Percentiles rank a stretch among this genome's conserved stretches.
phyloP scores from a whole-genome alignment of 1,140 invertebrate genomes.

The Oryctes rhinoceros region DNA sequence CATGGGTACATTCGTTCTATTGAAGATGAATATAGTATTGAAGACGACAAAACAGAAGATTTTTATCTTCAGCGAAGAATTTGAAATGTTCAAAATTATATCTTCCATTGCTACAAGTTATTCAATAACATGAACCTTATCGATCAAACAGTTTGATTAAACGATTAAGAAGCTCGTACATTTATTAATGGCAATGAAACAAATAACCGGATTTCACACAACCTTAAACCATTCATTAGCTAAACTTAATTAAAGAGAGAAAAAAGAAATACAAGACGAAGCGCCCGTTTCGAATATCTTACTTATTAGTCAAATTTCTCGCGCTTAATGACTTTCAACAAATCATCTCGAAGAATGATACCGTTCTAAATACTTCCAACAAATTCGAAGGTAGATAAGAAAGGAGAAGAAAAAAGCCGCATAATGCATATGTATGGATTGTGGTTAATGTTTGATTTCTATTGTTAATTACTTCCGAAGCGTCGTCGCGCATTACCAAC shows the following conservation, averaged over 20 bases:
- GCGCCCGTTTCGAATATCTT: neutral
- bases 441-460: neutral
- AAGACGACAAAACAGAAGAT: too few species aligned
- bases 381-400: neutral
- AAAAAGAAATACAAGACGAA: too few species aligned
- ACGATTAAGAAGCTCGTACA: too few species aligned
- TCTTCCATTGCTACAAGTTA: too few species aligned
- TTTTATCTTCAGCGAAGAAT: too few species aligned
- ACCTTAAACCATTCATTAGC: neutral
- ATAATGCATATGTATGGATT: neutral
- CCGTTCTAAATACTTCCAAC: neutral
- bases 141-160: too few species aligned
- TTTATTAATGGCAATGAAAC: too few species aligned
- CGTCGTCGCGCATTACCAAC: neutral
- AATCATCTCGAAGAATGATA: neutral
- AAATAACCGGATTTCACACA: neutral
- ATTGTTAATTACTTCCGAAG: constrained; percentile 12
- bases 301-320: neutral
- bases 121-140: too few species aligned
- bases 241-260: neutral
- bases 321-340: neutral
- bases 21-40: too few species aligned
- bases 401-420: neutral
- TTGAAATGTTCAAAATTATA: too few species aligned
- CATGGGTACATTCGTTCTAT: too few species aligned